Percentiles rank a stretch among this genome's conserved stretches.
phyloP scores from a whole-genome alignment of 1,140 invertebrate genomes.

The Drosophila tani region DNA sequence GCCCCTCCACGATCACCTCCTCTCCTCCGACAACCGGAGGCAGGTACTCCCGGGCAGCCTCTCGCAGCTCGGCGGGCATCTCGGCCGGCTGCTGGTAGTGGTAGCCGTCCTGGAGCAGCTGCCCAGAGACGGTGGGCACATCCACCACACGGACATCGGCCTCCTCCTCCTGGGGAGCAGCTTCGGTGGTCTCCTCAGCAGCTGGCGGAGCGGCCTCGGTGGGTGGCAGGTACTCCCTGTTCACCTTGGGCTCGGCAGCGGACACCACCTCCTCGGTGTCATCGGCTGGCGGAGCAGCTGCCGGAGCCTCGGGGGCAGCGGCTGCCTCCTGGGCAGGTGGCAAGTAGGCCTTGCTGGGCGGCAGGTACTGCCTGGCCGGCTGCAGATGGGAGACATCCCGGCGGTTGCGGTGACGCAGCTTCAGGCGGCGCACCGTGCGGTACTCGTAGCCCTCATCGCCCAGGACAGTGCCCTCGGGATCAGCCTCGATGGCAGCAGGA shows the following conservation, averaged over 20 bases:
- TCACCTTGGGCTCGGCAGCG: constrained; percentile 62
- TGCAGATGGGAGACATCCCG: constrained; percentile 76
- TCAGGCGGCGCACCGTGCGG: constrained; percentile 69
- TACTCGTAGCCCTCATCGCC: constrained; percentile 73
- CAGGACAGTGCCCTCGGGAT: constrained; percentile 44
- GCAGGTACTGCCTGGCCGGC: constrained; percentile 56
- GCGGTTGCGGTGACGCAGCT: constrained; percentile 68
- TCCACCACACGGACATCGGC: constrained; percentile 62
- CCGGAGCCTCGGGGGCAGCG: constrained; percentile 19
- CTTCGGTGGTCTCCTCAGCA: constrained; percentile 51
- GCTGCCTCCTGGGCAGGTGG: constrained; percentile 61
- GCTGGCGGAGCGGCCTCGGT: constrained; percentile 40
- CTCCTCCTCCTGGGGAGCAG: constrained; percentile 30
- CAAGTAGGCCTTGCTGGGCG: constrained; percentile 65
- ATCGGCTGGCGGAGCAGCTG: constrained; percentile 29
- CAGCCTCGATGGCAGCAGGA: constrained; percentile 29
- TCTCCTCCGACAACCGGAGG: constrained; percentile 47
- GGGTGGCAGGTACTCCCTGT: constrained; percentile 72
- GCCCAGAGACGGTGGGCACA: constrained; percentile 52
- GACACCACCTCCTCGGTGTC: constrained; percentile 70
- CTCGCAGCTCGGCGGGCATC: constrained; percentile 56
- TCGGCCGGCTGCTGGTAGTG: constrained; percentile 72
- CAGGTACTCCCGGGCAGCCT: constrained; percentile 65
- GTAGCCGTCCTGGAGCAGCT: constrained; percentile 69
- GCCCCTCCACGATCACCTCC: constrained; percentile 62